Evolutionary conservation across 2,888 invertebrate genomes (phyloP).

Genomic region (Empis livida): DNA sequence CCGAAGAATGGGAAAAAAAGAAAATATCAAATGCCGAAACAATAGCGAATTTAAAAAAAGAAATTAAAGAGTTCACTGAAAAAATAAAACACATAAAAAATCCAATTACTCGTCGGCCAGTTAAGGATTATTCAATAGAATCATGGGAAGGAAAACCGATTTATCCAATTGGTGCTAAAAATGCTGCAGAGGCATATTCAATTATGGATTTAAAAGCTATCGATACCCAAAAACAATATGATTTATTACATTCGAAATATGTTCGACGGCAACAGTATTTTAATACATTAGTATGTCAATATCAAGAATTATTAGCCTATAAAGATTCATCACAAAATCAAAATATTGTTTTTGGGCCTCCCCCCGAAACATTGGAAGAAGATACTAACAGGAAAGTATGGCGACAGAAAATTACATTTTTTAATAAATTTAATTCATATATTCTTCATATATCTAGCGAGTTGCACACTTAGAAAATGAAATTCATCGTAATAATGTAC

Average conservation of each 20-base stretch:
- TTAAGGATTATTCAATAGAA: conserved; percentile 19
- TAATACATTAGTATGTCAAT: conserved; percentile 44
- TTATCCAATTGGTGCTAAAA: conserved; percentile 38
- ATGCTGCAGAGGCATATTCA: conserved; percentile 38
- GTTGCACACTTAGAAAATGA: conserved; percentile 64
- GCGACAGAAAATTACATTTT: not conserved
- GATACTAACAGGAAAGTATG: conserved; percentile 53
- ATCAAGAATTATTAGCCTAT: conserved; percentile 46
- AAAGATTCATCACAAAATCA: conserved; percentile 39
- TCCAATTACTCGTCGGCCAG: conserved; percentile 26
- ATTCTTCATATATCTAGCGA: conserved; percentile 36
- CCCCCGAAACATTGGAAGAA: conserved; percentile 37
- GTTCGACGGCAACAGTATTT: conserved; percentile 48
- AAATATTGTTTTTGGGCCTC: conserved; percentile 25
- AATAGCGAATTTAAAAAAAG: conserved; percentile 57
- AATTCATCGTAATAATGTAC: conserved; percentile 66
- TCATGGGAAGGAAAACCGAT: conserved; percentile 29
- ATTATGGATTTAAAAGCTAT: conserved; percentile 53
- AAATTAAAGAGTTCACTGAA: conserved; percentile 49
- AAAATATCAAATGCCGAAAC: conserved; percentile 57
- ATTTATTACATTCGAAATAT: conserved; percentile 56
- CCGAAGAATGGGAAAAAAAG: conserved; percentile 66
- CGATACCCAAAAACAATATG: conserved; percentile 58
- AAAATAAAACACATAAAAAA: conserved; percentile 38
- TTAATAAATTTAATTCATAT: not conserved